These are phyloP conservation scores for Caenorhabditis remanei DNA, from an alignment of 1,140 invertebrate species.

Conservation along the genomic window DNA sequence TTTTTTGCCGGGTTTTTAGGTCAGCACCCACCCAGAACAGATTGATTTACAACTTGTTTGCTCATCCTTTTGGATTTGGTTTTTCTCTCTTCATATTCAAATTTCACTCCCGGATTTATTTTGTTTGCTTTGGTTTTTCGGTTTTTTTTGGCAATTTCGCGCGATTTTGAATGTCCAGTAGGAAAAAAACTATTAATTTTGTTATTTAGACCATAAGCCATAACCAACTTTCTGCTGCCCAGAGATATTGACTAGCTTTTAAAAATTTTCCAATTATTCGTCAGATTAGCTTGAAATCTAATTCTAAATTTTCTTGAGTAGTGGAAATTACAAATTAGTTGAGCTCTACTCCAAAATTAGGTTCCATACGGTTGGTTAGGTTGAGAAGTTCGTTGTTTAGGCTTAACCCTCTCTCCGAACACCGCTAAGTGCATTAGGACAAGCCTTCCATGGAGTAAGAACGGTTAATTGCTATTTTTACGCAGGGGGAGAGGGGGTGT, in stretches of 20 bases:
- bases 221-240: too few relatives aligned
- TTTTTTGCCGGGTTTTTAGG: slow-evolving; percentile 1
- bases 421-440: slow-evolving; percentile 50
- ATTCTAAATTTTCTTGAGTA: slow-evolving; percentile 21
- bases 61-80: slow-evolving; percentile 47
- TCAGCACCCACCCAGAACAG: slow-evolving; percentile 22
- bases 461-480: slow-evolving; percentile 54
- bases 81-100: slow-evolving; percentile 50
- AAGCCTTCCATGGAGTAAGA: neutral
- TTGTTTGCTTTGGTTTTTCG: slow-evolving; percentile 21
- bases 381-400: slow-evolving; percentile 53
- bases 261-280: neutral
- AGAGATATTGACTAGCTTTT: neutral
- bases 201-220: too few relatives aligned
- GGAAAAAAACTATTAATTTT: too few relatives aligned
- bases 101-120: neutral
- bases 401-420: slow-evolving; percentile 1
- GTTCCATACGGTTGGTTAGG: slow-evolving; percentile 55
- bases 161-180: neutral
- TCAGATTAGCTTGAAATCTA: neutral
- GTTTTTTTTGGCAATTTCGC: neutral
- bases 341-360: slow-evolving; percentile 16
- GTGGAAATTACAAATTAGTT: slow-evolving; percentile 48
- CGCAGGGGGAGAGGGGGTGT: neutral
- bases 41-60: slow-evolving; percentile 57